Conservation (phyloP, 2,113 vertebrate genomes). For the Syngnathus scovelli region DNA sequence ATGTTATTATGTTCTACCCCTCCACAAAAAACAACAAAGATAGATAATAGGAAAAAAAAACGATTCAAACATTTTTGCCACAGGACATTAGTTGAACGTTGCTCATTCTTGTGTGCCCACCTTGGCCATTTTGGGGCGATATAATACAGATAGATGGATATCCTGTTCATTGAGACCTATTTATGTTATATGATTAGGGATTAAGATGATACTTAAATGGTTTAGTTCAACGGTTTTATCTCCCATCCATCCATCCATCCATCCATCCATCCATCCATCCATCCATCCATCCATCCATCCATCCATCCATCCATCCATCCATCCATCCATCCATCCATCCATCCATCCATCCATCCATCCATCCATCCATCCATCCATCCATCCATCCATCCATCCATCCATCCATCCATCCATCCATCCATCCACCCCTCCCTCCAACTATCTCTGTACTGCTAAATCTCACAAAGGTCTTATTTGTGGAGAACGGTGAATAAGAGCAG, state of each 20-base stretch:
- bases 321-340: not conserved
- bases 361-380: not conserved
- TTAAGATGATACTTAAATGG: no score
- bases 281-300: not conserved
- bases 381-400: not conserved
- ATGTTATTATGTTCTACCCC: no score
- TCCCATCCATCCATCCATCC: not conserved
- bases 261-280: not conserved
- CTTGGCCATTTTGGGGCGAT: no score
- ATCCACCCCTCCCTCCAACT: not conserved
- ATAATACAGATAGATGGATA: no score
- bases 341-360: not conserved
- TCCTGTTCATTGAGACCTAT: no score
- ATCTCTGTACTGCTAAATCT: not conserved
- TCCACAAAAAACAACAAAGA: no score
- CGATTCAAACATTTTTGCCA: no score
- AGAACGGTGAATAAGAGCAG: not conserved
- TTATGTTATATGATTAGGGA: no score
- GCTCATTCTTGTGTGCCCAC: no score
- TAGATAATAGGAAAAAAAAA: no score
- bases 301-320: not conserved
- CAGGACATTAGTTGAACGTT: no score
- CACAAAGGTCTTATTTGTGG: not conserved
- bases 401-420: not conserved
- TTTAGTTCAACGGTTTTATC: no score